Evolutionary conservation across 2,113 vertebrate genomes (phyloP).

Genomic region (Apus apus): DNA sequence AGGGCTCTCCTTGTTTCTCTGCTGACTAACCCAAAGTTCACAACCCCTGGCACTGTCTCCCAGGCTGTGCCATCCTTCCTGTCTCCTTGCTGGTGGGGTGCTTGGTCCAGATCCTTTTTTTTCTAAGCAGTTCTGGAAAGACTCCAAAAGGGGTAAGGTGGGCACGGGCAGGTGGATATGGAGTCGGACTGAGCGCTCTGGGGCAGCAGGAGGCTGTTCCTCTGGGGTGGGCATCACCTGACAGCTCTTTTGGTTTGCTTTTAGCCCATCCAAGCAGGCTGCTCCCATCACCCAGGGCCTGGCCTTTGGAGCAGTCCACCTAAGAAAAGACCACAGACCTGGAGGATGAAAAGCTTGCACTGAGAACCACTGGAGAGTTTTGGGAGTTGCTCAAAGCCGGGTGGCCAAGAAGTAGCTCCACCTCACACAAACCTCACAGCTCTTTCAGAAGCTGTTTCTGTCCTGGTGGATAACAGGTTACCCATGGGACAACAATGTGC

Average conservation of each 20-base stretch:
- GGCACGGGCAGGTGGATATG: background rate
- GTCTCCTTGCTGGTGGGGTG: background rate
- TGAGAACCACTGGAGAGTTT: background rate
- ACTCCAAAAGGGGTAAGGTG: fast-evolving
- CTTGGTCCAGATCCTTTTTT: background rate
- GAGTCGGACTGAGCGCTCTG: fast-evolving
- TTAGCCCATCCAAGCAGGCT: background rate
- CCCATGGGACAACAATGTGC: background rate
- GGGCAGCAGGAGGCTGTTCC: background rate
- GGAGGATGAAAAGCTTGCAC: background rate
- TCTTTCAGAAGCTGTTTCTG: background rate
- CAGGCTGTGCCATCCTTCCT: background rate
- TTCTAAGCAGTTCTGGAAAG: background rate
- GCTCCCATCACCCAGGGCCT: background rate
- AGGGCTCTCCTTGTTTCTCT: background rate
- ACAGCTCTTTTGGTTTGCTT: background rate
- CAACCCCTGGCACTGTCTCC: background rate
- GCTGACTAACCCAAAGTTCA: background rate
- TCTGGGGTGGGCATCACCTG: background rate
- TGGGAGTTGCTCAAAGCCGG: background rate
- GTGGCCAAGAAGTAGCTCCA: background rate
- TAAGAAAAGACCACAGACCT: background rate
- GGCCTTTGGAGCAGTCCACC: too few relatives aligned
- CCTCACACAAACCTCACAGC: background rate
- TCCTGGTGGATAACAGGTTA: background rate